Evolutionary conservation across 1,140 invertebrate species (phyloP), one percentile per base, ranked within the genome.

Genomic region (Gryllus bimaculatus): DNA sequence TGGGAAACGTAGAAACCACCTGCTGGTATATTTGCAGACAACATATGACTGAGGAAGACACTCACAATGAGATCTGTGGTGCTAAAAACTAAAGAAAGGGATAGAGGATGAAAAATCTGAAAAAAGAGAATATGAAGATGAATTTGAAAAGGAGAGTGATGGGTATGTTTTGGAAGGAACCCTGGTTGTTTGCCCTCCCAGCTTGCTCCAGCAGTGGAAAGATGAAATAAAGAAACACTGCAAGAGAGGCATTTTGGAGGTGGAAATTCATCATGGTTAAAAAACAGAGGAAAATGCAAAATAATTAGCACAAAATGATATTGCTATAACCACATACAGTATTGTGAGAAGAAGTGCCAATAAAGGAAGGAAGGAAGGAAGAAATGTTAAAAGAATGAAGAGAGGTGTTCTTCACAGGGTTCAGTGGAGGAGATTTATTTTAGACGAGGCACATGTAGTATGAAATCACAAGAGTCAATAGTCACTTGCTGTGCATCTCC

Each of bases 21-120:
- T 74, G 96, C 95, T 10, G 96, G 96, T 3, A 91, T 95, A 84
- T 80, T 82, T 90, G 96, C 96, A 78, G 96, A 98, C 88, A 96
- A 98, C 84, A 98, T 98, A 96, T 96, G 97, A 48, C 86, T 96
- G 0, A 95, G 95, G 0, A 98, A 98, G 86, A 99, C 97, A 0
- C 85, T 98, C 8, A 96, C 94, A 0, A 96, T 97, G 92, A 95
- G 98, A 80, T 90, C 96, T 0, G 85, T 97, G 7, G 88, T 95
- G 7, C 83, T 93, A 1, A 86, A 87, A 78, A 82, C 83, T 13
- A 84, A 85, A 78, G 82, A 81, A 83, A 81, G 80, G 82, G 77
- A 7, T 18, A 39, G 76, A 84, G 78, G 20, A 81, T 74, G 82
- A 84, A 80, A 79, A 75, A 7, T 85, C 85, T n/a, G 82, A 83